phyloP scores from a whole-genome alignment of 2,888 invertebrate species.

The Coenonympha glycerion region DNA sequence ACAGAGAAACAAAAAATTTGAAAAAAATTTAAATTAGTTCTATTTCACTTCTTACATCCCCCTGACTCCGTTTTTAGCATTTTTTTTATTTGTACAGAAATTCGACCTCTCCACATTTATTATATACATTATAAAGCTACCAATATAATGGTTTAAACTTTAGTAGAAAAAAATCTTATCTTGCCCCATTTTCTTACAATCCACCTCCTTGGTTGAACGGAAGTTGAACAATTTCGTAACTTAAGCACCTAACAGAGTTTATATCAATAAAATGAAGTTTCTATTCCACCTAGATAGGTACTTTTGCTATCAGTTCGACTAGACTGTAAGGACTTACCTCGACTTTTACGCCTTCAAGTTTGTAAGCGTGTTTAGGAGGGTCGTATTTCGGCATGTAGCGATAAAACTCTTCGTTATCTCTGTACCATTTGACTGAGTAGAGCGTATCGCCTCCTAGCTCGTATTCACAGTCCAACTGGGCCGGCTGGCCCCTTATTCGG shows the following conservation, averaged over 20 bases:
- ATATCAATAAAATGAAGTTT: not conserved
- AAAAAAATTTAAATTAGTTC: too few relatives aligned
- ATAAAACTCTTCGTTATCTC: conserved; percentile 90
- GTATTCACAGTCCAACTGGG: conserved; percentile 80
- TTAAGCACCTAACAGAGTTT: conserved; percentile 29
- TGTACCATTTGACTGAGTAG: conserved; percentile 90
- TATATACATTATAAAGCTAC: too few relatives aligned
- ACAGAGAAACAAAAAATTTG: too few relatives aligned
- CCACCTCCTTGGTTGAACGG: too few relatives aligned
- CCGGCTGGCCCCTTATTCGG: conserved; percentile 79
- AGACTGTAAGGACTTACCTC: conserved; percentile 77
- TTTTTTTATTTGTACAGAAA: too few relatives aligned
- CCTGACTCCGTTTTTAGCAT: too few relatives aligned
- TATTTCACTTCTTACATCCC: too few relatives aligned
- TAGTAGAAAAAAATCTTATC: too few relatives aligned
- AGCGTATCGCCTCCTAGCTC: conserved; percentile 80
- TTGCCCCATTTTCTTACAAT: too few relatives aligned
- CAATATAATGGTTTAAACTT: too few relatives aligned
- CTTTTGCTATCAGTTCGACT: not conserved
- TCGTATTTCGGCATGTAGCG: conserved; percentile 83
- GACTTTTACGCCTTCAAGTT: conserved; percentile 80
- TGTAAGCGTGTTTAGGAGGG: conserved; percentile 82
- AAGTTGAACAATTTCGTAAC: not conserved
- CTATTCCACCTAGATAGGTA: not conserved
- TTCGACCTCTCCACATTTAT: too few relatives aligned